Conservation (phyloP, 2,113 vertebrate genomes). For the Erinaceus europaeus region DNA sequence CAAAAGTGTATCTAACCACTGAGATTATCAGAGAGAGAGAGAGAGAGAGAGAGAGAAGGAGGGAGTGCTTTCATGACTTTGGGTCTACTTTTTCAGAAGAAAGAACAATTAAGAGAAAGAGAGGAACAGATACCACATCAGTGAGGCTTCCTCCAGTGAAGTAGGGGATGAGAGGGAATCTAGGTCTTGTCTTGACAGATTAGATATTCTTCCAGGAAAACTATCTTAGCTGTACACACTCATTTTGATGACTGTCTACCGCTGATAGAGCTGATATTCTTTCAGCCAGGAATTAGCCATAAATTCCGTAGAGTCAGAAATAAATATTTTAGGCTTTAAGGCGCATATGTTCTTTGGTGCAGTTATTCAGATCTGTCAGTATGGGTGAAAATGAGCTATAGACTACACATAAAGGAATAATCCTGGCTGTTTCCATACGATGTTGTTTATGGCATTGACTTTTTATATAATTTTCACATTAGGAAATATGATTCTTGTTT, state of each 20-base stretch:
- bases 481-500: not conserved
- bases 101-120: no score
- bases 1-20: not conserved
- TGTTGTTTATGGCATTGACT: not conserved
- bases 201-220: no score
- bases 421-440: not conserved
- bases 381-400: not conserved
- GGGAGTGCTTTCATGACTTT: no score
- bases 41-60: no score
- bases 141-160: no score
- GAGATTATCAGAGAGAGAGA: no score
- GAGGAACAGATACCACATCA: no score
- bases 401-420: not conserved
- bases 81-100: no score
- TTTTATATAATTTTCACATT: constrained; percentile 7
- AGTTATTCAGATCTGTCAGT: not conserved
- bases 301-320: not conserved
- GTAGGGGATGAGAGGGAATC: no score
- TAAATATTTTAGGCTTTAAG: not conserved
- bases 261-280: not conserved
- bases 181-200: no score
- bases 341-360: not conserved
- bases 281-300: not conserved
- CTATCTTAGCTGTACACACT: no score
- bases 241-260: no score